Evolutionary conservation across 2,113 vertebrate genomes (phyloP).

Genomic region (Euleptes europaea): DNA sequence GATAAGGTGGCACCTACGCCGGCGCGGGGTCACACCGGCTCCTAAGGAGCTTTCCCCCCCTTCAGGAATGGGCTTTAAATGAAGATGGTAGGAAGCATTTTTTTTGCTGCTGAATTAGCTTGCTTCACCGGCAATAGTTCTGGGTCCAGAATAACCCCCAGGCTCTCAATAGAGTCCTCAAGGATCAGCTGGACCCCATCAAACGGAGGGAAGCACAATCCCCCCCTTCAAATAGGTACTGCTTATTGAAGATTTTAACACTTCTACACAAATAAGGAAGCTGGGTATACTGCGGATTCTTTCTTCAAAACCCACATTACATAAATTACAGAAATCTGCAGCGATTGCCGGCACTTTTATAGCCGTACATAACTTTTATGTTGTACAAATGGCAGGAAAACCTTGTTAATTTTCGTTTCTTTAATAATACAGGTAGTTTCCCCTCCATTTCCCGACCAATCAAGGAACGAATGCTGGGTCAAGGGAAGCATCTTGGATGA

Average conservation of each 20-base stretch:
- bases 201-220: too few species aligned
- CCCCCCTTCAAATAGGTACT: not conserved
- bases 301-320: not conserved
- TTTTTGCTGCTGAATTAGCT: too few species aligned
- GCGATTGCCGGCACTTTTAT: not conserved
- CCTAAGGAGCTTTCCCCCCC: too few species aligned
- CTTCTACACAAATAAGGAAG: too few species aligned
- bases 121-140: too few species aligned
- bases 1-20: too few species aligned
- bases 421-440: conserved; percentile 16
- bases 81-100: too few species aligned
- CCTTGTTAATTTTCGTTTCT: not conserved
- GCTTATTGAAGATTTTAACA: not conserved
- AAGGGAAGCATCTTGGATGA: not conserved
- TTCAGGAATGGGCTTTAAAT: too few species aligned
- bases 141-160: too few species aligned
- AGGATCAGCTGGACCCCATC: too few species aligned
- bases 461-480: fast-evolving
- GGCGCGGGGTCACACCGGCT: too few species aligned
- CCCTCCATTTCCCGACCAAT: not conserved
- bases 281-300: not conserved
- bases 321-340: not conserved
- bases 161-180: too few species aligned
- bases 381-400: not conserved
- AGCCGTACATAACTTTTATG: not conserved